Conservation (phyloP, 1,140 invertebrate species). For the Neodiprion virginianus region DNA sequence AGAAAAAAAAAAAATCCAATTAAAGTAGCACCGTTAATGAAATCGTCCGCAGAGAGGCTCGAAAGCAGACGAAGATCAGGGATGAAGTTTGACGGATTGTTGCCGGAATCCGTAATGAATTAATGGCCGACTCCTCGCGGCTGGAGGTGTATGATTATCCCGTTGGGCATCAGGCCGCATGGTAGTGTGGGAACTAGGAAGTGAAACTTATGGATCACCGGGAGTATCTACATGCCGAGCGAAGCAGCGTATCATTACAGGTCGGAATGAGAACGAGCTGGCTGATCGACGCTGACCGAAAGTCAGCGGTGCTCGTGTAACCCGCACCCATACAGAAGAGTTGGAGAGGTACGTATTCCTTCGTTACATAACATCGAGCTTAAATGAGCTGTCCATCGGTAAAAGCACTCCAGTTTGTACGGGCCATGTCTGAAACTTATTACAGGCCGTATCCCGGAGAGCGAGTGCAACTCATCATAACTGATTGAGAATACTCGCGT, state of each 20-base stretch:
- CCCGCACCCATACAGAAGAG: not conserved
- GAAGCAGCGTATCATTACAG: conserved; percentile 17
- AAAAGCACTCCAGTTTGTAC: conserved; percentile 22
- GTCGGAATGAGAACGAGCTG: not conserved
- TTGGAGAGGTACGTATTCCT: not conserved
- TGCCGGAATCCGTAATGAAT: conserved; percentile 21
- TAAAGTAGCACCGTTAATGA: no score
- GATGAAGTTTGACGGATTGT: conserved; percentile 13
- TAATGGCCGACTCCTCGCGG: conserved; percentile 22
- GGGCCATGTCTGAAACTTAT: conserved; percentile 17
- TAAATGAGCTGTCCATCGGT: conserved; percentile 27
- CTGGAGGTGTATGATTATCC: not conserved
- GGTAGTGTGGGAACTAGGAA: conserved; percentile 34
- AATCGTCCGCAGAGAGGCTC: no score
- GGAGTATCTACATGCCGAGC: conserved; percentile 3
- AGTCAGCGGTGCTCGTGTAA: not conserved
- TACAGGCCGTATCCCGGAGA: not conserved
- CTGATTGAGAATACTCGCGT: not conserved
- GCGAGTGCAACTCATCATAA: not conserved
- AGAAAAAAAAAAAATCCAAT: no score
- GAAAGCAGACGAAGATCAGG: no score
- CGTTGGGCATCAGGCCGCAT: not conserved
- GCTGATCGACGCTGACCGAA: not conserved
- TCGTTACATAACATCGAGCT: not conserved
- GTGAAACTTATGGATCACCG: conserved; percentile 29